phyloP scores from a whole-genome alignment of 1,140 invertebrate genomes.

The Yoshiicerus persimilis region DNA sequence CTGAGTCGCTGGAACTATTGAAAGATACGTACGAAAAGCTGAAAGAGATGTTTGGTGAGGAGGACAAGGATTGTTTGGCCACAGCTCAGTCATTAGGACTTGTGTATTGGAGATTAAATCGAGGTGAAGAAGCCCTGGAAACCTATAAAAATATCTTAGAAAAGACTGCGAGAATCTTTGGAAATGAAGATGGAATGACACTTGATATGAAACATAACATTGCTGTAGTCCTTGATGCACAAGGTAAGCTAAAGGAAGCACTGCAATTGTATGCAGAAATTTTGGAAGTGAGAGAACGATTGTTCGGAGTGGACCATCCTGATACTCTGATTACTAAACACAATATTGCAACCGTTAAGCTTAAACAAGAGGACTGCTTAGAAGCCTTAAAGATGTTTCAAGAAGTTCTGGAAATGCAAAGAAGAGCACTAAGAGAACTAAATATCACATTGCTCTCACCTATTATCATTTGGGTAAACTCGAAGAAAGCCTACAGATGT shows the following conservation, averaged over 20 bases:
- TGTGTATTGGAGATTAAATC: no score
- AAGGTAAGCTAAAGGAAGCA: background rate
- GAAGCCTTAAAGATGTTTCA: no score
- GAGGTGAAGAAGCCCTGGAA: no score
- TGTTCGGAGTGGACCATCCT: background rate
- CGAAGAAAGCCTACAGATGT: no score
- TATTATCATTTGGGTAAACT: no score
- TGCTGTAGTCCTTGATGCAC: background rate
- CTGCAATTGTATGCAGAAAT: background rate
- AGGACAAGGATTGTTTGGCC: background rate
- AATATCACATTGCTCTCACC: background rate
- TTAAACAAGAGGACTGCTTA: background rate
- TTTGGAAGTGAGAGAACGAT: background rate
- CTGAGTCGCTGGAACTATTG: background rate
- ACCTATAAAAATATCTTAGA: no score
- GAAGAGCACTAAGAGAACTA: background rate
- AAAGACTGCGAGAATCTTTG: background rate
- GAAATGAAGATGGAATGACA: background rate
- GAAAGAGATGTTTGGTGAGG: background rate
- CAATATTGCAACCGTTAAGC: background rate
- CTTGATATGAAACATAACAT: background rate
- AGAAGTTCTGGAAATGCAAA: background rate
- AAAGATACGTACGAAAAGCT: background rate
- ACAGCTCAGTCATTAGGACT: background rate
- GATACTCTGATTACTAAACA: background rate